Percentiles rank a stretch among this genome's conserved stretches.
Conservation (phyloP, 2,888 invertebrate species). For the Trichogramma dendrolimi region DNA sequence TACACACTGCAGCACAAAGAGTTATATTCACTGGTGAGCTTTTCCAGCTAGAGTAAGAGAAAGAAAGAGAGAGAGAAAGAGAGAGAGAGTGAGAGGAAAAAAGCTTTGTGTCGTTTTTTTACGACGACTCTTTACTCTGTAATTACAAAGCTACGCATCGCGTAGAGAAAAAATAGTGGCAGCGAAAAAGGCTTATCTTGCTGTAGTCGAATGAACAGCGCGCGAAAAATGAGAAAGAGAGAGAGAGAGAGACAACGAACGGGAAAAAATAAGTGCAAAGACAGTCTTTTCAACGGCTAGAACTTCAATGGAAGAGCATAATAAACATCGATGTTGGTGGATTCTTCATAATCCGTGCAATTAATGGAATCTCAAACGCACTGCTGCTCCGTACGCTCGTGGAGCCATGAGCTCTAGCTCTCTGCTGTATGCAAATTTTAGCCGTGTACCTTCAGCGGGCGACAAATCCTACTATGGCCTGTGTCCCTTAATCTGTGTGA, state of each 20-base stretch:
- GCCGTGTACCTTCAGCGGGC: too few species aligned
- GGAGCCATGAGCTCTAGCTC: too few species aligned
- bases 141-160: not conserved
- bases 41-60: not conserved
- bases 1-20: too few species aligned
- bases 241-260: conserved; percentile 16
- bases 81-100: not conserved
- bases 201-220: not conserved
- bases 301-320: not conserved
- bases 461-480: too few species aligned
- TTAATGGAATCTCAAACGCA: too few species aligned
- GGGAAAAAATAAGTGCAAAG: not conserved
- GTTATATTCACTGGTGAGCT: too few species aligned
- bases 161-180: not conserved
- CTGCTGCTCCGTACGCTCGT: too few species aligned
- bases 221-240: not conserved
- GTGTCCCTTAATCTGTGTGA: too few species aligned
- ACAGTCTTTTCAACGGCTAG: too few species aligned
- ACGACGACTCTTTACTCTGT: not conserved
- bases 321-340: not conserved
- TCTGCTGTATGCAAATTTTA: too few species aligned
- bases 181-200: conserved; percentile 9
- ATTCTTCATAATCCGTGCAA: too few species aligned
- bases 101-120: not conserved
- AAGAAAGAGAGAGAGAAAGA: not conserved